Percentiles rank a stretch among this genome's conserved stretches.
Conservation (phyloP, 2,113 vertebrate genomes). For the Sigmodon hispidus region DNA sequence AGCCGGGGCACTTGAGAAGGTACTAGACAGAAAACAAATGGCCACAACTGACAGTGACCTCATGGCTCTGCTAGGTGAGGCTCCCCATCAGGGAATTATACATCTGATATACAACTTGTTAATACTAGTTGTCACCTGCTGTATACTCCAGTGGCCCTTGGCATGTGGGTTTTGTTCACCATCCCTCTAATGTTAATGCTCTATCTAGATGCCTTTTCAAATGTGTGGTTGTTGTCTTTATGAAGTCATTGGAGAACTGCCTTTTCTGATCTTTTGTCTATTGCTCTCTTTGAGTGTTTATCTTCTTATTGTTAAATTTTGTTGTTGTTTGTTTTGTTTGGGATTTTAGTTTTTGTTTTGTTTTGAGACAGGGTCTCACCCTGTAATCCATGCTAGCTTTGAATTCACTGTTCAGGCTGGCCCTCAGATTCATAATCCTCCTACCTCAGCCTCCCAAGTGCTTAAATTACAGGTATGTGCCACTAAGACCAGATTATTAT, state of each 20-base stretch:
- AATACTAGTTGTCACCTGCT: no score
- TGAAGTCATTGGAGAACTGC: neutral
- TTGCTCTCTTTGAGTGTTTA: neutral
- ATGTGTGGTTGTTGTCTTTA: neutral
- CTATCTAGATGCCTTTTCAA: neutral
- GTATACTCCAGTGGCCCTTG: no score
- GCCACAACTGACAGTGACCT: no score
- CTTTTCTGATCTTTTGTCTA: neutral
- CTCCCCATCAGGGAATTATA: no score
- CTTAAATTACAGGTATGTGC: neutral
- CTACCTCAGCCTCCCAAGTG: neutral
- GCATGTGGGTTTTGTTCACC: neutral
- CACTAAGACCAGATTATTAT: neutral
- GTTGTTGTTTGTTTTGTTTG: neutral
- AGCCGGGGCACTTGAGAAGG: no score
- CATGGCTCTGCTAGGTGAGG: no score
- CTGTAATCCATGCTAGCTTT: neutral
- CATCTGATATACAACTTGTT: no score
- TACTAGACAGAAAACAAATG: no score
- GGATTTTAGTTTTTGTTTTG: neutral
- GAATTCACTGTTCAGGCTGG: neutral
- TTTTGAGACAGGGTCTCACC: neutral
- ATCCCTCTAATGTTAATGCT: neutral
- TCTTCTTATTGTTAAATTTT: slow-evolving; percentile 46
- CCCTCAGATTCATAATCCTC: neutral